Evolutionary conservation across 2,888 invertebrate species (phyloP).

Genomic region (Mesorhabditis sp.): DNA sequence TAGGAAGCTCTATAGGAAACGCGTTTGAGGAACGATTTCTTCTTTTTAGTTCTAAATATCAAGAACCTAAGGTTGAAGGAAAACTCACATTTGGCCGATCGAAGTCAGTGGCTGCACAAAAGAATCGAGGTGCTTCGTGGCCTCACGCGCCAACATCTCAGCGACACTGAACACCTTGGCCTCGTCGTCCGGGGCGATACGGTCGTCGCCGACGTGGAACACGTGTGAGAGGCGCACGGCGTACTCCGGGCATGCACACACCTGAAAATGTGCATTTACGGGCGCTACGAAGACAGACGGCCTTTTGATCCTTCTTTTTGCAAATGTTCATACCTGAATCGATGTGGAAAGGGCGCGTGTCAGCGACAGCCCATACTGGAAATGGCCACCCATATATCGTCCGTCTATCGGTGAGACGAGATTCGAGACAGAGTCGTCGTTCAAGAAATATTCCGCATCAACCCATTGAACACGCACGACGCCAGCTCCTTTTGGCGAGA

Average conservation of each 20-base stretch:
- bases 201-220: constrained; percentile 30
- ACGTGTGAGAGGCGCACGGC: constrained; percentile 40
- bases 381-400: constrained; percentile 28
- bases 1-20: not conserved
- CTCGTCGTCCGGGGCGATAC: constrained; percentile 34
- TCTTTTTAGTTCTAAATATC: too few relatives aligned
- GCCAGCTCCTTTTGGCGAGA: not conserved
- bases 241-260: constrained; percentile 20
- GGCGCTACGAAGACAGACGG: not conserved
- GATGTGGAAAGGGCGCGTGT: constrained; percentile 9
- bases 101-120: constrained; percentile 33
- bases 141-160: constrained; percentile 40
- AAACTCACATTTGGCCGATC: constrained; percentile 28
- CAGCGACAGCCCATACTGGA: constrained; percentile 33
- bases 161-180: constrained; percentile 38
- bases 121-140: constrained; percentile 35
- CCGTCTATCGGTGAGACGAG: constrained; percentile 43
- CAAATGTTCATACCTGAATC: not conserved
- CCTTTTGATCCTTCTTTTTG: not conserved
- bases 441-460: constrained; percentile 9
- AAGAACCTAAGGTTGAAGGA: not conserved
- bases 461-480: constrained; percentile 7
- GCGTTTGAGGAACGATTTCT: too few relatives aligned
- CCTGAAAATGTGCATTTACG: constrained; percentile 5
- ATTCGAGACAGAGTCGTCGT: constrained; percentile 15